Evolutionary conservation across 2,797 vertebrate species (phyloP), one percentile per base, ranked within the genome.

Genomic region (Danionella dracula): DNA sequence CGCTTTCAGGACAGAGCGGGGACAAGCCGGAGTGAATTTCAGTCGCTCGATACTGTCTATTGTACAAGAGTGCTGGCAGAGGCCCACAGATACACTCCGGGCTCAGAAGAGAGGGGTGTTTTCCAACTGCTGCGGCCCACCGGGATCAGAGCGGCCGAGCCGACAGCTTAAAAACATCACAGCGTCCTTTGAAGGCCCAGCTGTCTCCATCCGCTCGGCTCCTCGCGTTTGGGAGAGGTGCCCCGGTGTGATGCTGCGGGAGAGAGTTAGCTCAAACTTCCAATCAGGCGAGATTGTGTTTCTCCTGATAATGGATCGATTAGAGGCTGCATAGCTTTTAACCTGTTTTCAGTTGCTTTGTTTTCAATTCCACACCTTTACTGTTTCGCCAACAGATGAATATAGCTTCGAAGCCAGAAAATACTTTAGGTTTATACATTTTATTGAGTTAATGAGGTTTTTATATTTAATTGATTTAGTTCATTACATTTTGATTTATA

Each of bases 1-100:
- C 84, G 69, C 79, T 90, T 89, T 85, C 88, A 76, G 82, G 78
- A 76, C 79, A 84, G 85, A 84, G 81, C 76, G 63, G 70, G 72
- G 76, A 77, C 69, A 77, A 73, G 71, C 40, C 34, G 83, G 81
- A 79, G 63, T 84, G 81, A 82, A 86, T 89, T 88, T 83, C 75
- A 38, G 82, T 85, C 82, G 79, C 82, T 80, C 81, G 82, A 80
- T 84, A 81, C 82, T 73, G 82, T 76, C 81, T 83, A 84, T 71
- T 71, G 71, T 76, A 65, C 68, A 68, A 51, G 49, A 29, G 32
- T 7, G 32, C 59, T 71, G 66, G 67, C 70, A 73, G 64, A 31
- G 41, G 49, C 46, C 58, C 58, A 35, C 31, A 73, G 64, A 71
- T 71, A 76, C 60, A 64, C 53, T 70, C 59, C 58, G 51, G 7